These are phyloP conservation scores for Phyllostomus hastatus DNA, from an alignment of 2,113 vertebrate species.

Conservation along the genomic window DNA sequence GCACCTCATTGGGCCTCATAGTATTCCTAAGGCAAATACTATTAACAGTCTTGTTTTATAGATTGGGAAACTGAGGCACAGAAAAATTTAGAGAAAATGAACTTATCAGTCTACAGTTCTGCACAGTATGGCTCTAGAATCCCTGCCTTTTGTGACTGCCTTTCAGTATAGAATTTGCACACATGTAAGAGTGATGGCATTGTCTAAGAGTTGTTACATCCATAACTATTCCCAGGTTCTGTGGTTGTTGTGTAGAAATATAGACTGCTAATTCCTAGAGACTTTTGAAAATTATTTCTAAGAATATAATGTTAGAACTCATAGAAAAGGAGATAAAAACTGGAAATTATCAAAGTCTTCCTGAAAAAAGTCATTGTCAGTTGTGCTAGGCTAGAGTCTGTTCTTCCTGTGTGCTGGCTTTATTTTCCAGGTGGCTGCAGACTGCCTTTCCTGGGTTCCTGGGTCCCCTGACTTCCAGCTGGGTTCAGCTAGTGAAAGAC, in stretches of 20 bases:
- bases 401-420: background rate
- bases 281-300: constrained; percentile 7
- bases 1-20: background rate
- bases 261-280: background rate
- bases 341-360: background rate
- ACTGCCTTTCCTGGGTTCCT: background rate
- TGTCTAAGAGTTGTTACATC: background rate
- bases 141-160: background rate
- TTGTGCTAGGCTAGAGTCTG: background rate
- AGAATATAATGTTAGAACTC: background rate
- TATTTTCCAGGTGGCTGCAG: background rate
- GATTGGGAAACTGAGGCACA: background rate
- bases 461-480: background rate
- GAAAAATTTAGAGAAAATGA: background rate
- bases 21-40: background rate
- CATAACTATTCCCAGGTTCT: background rate
- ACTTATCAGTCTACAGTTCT: background rate
- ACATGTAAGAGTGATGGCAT: background rate
- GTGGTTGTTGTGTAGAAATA: background rate
- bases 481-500: background rate
- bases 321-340: background rate
- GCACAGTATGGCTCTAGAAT: background rate
- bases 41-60: background rate
- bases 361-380: background rate
- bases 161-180: background rate